Evolutionary conservation across 2,113 vertebrate genomes (phyloP), one percentile per base, ranked within the genome.

Genomic region (Corvus moneduloides): DNA sequence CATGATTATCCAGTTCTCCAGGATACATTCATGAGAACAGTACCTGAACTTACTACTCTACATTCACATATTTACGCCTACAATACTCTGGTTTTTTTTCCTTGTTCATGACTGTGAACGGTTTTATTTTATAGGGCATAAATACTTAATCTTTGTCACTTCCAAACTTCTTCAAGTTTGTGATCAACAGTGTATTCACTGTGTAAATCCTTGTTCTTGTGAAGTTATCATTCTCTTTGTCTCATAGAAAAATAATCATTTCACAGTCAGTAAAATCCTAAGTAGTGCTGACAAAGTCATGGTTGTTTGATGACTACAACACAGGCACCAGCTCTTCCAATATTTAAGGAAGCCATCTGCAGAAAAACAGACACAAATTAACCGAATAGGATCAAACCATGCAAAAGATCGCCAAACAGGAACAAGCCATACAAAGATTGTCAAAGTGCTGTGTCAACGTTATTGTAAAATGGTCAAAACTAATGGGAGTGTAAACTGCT

Each of bases 271-370:
- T 96, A 90, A 97, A 96, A 94, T 93, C 20, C 74, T 52, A 85
- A 82, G 74, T 56, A 94, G 68, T 71, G 76, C 68, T 77, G 93
- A 66, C 44, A 78, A 74, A 94, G 52, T 98, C 97, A 98, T 35
- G 98, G 97, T 48, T 98, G 97, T 80, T 98, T 98, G 97, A 98
- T 98, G 93, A 98, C 98, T 74, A 98, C 98, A 56, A 98, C 98
- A 84, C 98, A 98, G 77, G 98, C 98, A 73, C 98, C 98, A 48
- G 98, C 98, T 97, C 98, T 97, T 80, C 98, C 98, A 77, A 98
- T 98, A 89, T 98, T 98, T 97, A 98, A 90, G 61, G 98, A 98
- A 69, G 98, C 98, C 98, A 98, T 98, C 98, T 98, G 96, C 92
- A 91, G 55, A 90, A 89, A 95, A 96, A 88, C 49, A 62, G 51